Conservation (phyloP, 2,888 invertebrate genomes). For the Nematopogon swammerdamellus region DNA sequence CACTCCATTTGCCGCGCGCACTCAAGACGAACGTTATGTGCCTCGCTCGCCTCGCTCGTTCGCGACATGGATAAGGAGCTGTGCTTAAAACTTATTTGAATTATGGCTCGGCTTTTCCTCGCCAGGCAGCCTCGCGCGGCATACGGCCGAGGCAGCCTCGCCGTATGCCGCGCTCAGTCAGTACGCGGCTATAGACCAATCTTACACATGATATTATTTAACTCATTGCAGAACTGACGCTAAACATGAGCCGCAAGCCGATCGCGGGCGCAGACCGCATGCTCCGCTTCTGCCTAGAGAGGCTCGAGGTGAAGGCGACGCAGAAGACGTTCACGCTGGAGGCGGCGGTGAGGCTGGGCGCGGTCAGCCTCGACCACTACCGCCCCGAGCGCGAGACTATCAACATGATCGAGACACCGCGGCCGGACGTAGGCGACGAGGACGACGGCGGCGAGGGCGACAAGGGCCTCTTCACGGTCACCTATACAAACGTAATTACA, state of each 20-base stretch:
- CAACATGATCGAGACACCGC: conserved; percentile 67
- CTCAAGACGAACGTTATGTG: too few relatives aligned
- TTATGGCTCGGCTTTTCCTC: too few relatives aligned
- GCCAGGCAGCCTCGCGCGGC: too few relatives aligned
- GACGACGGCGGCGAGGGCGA: conserved; percentile 29
- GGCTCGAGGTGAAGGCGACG: conserved; percentile 68
- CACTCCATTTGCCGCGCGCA: too few relatives aligned
- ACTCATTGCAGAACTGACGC: conserved; percentile 32
- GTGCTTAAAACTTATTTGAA: too few relatives aligned
- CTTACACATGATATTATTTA: too few relatives aligned
- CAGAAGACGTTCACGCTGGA: conserved; percentile 65
- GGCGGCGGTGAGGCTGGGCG: conserved; percentile 60
- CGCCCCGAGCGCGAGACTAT: conserved; percentile 39
- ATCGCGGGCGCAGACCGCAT: conserved; percentile 47
- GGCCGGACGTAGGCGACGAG: too few relatives aligned
- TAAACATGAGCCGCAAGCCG: conserved; percentile 24
- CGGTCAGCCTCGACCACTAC: conserved; percentile 68
- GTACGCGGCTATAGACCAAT: too few relatives aligned
- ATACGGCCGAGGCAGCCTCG: too few relatives aligned
- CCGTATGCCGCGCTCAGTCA: too few relatives aligned
- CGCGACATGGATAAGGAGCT: too few relatives aligned
- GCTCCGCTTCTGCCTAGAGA: conserved; percentile 63
- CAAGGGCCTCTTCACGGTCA: conserved; percentile 66
- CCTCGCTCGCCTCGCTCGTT: too few relatives aligned
- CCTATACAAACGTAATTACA: conserved; percentile 73